phyloP scores from a whole-genome alignment of 2,113 vertebrate genomes.

The Rallus limicola region DNA sequence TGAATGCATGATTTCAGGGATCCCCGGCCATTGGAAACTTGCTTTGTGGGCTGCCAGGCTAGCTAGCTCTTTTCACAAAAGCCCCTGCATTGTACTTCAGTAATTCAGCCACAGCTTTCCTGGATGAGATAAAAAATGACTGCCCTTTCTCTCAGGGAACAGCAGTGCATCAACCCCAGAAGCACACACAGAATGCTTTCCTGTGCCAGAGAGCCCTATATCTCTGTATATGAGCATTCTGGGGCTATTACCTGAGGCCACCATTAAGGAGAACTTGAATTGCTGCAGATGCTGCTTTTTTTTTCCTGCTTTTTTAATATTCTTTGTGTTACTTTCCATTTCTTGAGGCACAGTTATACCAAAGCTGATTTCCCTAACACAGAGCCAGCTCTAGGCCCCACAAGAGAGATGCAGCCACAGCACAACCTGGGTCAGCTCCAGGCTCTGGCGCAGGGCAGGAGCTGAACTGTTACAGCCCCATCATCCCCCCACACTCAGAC shows the following conservation, averaged over 20 bases:
- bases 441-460: rapidly evolving
- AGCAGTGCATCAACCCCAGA: neutral
- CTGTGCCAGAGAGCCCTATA: neutral
- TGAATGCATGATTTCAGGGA: neutral
- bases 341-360: neutral
- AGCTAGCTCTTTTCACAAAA: neutral
- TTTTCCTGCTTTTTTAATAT: neutral
- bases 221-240: neutral
- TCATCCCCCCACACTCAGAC: too few relatives aligned
- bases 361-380: neutral
- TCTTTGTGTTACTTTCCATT: neutral
- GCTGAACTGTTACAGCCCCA: neutral
- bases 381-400: rapidly evolving
- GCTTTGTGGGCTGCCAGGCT: neutral
- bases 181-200: neutral
- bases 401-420: neutral
- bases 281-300: neutral
- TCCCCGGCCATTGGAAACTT: neutral
- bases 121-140: neutral
- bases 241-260: neutral
- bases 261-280: neutral
- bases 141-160: neutral
- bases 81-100: neutral
- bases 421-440: neutral
- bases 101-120: neutral